A percentile compares a stretch with the other conserved stretches of the same genome.
These are phyloP conservation scores for Ophioninae sp. DNA, from an alignment of 2,888 invertebrate species.

Conservation along the genomic window DNA sequence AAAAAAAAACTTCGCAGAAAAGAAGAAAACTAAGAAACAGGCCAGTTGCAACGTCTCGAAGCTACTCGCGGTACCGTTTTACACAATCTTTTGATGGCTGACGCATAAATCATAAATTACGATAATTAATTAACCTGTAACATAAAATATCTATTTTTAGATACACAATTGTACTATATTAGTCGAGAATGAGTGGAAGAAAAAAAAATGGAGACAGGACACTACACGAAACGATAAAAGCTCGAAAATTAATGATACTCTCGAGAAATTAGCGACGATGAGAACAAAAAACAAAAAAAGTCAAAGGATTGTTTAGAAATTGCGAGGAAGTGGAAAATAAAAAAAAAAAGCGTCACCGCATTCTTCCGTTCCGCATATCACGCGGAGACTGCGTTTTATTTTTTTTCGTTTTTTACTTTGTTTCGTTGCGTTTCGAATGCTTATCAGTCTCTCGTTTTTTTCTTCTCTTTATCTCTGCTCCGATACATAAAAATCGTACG, in stretches of 20 bases:
- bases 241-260: slow-evolving; percentile 23
- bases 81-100: slow-evolving; percentile 51
- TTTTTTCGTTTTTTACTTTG: slow-evolving; percentile 23
- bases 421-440: slow-evolving; percentile 11
- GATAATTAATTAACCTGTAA: slow-evolving; percentile 53
- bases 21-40: background rate
- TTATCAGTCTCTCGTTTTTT: background rate
- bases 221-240: background rate
- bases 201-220: background rate
- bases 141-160: slow-evolving; percentile 62
- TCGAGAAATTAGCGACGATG: slow-evolving; percentile 16
- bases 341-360: slow-evolving; percentile 39
- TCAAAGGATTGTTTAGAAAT: background rate
- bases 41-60: slow-evolving; percentile 56
- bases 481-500: background rate
- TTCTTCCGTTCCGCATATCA: slow-evolving; percentile 52
- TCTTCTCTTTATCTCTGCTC: background rate
- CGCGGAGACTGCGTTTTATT: slow-evolving; percentile 55
- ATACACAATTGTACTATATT: slow-evolving; percentile 61
- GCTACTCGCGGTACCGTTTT: slow-evolving; percentile 29
- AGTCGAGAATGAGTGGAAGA: slow-evolving; percentile 29
- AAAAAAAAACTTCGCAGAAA: background rate
- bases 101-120: slow-evolving; percentile 53
- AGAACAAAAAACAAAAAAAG: background rate
- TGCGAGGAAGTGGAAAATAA: background rate